Conservation (phyloP, 2,113 vertebrate species). For the Leptobrachium ailaonicum region DNA sequence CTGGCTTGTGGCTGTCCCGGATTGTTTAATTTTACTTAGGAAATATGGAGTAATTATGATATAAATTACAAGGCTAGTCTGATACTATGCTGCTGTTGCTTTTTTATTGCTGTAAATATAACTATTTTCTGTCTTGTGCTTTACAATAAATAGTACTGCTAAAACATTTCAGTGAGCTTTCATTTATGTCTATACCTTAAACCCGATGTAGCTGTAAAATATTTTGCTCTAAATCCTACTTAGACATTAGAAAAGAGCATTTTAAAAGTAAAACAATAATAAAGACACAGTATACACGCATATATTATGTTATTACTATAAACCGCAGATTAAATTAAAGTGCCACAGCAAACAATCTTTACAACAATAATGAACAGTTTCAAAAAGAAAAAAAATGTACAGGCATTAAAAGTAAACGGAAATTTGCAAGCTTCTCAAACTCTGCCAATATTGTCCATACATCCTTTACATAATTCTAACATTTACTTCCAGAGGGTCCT, state of each 20-base stretch:
- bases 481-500: too few relatives aligned
- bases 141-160: neutral
- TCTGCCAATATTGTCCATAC: too few relatives aligned
- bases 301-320: too few relatives aligned
- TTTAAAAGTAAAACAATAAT: too few relatives aligned
- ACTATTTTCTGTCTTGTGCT: neutral
- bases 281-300: too few relatives aligned
- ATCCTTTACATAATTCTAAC: too few relatives aligned
- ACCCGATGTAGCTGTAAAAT: neutral
- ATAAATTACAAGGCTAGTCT: neutral
- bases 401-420: neutral
- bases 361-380: too few relatives aligned
- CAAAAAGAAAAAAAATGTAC: neutral
- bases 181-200: neutral
- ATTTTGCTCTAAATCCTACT: slow-evolving; percentile 28
- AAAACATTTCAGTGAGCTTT: neutral
- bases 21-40: neutral
- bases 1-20: neutral
- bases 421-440: too few relatives aligned
- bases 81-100: neutral
- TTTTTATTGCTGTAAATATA: neutral
- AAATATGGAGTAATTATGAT: neutral
- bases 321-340: too few relatives aligned
- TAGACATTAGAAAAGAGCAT: too few relatives aligned
- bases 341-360: too few relatives aligned